phyloP scores from a whole-genome alignment of 92 coral and sea anemone species.

The Palythoa caribaeorum region DNA sequence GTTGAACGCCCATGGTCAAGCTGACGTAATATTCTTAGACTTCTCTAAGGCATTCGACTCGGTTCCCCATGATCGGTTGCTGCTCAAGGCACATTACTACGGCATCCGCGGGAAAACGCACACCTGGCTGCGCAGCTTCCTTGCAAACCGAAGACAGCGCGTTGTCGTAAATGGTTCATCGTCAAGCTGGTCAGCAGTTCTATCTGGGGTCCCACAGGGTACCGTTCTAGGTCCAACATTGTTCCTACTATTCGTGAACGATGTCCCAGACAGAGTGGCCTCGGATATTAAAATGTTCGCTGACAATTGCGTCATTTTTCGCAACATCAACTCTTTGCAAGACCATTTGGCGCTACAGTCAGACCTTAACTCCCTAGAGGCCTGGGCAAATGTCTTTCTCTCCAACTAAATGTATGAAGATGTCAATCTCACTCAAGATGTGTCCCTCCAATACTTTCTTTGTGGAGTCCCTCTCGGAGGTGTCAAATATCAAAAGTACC shows the following conservation, averaged over 20 bases:
- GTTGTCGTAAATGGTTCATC: conserved; percentile 11
- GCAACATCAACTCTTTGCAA: background rate
- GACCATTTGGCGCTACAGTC: conserved; percentile 19
- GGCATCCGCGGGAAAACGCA: background rate
- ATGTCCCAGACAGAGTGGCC: background rate
- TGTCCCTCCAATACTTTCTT: background rate
- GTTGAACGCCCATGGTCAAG: conserved; percentile 46
- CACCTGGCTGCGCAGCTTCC: conserved; percentile 15
- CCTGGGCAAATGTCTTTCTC: background rate
- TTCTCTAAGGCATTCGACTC: conserved; percentile 28
- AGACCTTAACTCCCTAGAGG: too few species aligned
- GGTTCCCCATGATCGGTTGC: conserved; percentile 22
- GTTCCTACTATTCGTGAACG: conserved; percentile 21
- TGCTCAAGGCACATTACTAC: conserved; percentile 1
- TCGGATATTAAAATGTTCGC: conserved; percentile 39
- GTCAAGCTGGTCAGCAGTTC: conserved; percentile 16
- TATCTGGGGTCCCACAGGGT: conserved; percentile 35
- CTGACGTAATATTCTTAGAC: conserved; percentile 35
- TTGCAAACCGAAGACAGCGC: conserved; percentile 7
- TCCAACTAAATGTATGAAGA: background rate
- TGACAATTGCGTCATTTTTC: conserved; percentile 35
- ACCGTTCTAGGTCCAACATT: conserved; percentile 20
- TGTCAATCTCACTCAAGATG: background rate
- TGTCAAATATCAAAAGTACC: conserved; percentile 50
- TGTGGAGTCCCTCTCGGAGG: conserved; percentile 48